phyloP scores from a whole-genome alignment of 2,888 invertebrate species.

The Notocelia uddmanniana region DNA sequence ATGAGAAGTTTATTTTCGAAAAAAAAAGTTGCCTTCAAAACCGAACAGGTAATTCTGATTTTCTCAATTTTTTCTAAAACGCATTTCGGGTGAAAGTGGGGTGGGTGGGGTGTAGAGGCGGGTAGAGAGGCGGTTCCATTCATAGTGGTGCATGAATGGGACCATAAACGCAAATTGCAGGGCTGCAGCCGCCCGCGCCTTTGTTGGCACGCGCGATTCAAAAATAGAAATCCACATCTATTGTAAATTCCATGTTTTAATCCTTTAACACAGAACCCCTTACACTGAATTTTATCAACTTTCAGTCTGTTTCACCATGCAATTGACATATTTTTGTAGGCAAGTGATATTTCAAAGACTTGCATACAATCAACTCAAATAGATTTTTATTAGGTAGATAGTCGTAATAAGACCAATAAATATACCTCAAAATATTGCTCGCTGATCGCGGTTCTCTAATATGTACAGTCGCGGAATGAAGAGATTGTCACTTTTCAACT shows the following conservation, averaged over 20 bases:
- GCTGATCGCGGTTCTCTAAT: neutral
- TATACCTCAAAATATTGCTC: neutral
- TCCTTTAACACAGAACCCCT: neutral
- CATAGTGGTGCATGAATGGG: constrained; percentile 62
- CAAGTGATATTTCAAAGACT: neutral
- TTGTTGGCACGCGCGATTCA: constrained; percentile 45
- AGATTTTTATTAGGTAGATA: neutral
- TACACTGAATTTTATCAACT: neutral
- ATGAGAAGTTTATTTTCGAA: neutral
- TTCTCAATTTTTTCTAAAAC: neutral
- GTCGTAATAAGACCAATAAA: neutral
- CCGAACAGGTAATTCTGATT: neutral
- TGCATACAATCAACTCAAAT: neutral
- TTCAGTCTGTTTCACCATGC: neutral
- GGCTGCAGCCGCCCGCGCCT: constrained; percentile 55
- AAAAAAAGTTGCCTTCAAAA: neutral
- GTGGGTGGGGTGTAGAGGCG: constrained; percentile 50
- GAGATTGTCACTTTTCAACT: too few relatives aligned
- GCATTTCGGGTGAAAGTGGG: constrained; percentile 45
- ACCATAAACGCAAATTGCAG: constrained; percentile 67
- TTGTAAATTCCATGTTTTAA: too few relatives aligned
- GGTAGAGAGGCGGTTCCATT: constrained; percentile 59
- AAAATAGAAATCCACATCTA: constrained; percentile 32
- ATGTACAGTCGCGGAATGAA: too few relatives aligned
- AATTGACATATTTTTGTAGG: neutral